Base-by-base conservation (phyloP, 2,113 vertebrate genomes). In the Oryzias melastigma region DNA sequence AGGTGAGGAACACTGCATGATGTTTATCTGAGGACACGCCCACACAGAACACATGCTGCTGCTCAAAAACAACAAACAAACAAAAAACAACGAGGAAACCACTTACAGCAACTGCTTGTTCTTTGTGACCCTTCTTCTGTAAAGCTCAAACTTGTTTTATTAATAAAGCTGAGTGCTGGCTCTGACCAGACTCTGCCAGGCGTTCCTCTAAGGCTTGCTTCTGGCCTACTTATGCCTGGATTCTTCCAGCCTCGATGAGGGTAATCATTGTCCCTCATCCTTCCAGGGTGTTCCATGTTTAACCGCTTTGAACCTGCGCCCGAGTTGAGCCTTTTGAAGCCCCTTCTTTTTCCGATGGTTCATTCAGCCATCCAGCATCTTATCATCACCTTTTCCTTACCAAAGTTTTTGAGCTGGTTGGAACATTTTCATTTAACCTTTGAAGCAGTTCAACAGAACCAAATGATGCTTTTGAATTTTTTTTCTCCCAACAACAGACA, bases 301-400 rank as follows among this genome's bases (percentile, higher is more conserved):
- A 69, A 71, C 56, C 41, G 65, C 75, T 86, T 80, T 87, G 71
- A 87, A 82, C 68, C 68, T 35, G 18, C 1, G 17, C 73, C 71
- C 69, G 82, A 76, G 35, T 13, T n/a, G 62, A 24, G 16, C 65
- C 44, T 54, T 77, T 62, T 71, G 58, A 79, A 62, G 49, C 7
- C 18, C 64, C 64, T 25, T 58, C 35, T 57, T 64, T 44, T 35
- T 67, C n/a, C 42, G 41, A 69, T 19, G 16, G 19, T 56, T 71
- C 69, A 63, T 18, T 19, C 55, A 49, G 13, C 52, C 10, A n/a
- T 22, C 52, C 25, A 18, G 2, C 3, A 2, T 50, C 48, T 25
- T 17, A 48, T 71, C 42, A 50, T 27, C 14, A 12, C 22, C 12
- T 14, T 49, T 14, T 20, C 19, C n/a, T 49, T 49, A 22, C 19